Conservation (phyloP, 2,797 vertebrate genomes). For the Kryptopterus vitreolus region DNA sequence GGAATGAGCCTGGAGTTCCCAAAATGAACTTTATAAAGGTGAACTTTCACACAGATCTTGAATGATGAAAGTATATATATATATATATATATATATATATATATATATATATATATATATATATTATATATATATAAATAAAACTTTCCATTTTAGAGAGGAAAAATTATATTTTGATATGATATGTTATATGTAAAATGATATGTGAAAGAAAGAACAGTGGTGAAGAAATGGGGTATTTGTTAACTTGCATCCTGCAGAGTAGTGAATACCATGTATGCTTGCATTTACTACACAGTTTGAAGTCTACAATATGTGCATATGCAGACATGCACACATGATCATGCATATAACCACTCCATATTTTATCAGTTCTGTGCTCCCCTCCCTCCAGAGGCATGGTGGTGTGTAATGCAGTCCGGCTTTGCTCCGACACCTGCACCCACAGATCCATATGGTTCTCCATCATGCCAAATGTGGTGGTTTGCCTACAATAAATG, state of each 20-base stretch:
- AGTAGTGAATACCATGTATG: background rate
- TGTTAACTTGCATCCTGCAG: background rate
- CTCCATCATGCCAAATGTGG: background rate
- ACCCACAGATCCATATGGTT: background rate
- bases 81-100: too few species aligned
- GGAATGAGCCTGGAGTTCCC: slow-evolving; percentile 53
- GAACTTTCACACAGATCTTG: slow-evolving; percentile 3
- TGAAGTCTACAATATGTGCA: background rate
- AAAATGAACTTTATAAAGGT: slow-evolving; percentile 67
- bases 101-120: too few species aligned
- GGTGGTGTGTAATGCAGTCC: background rate
- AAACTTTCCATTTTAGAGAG: too few species aligned
- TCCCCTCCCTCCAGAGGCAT: background rate
- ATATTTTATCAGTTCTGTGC: too few species aligned
- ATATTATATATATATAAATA: too few species aligned
- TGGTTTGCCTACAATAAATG: background rate
- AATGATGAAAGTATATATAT: too few species aligned
- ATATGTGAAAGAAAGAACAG: background rate
- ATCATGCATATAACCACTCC: background rate
- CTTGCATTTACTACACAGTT: background rate
- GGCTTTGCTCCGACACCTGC: background rate
- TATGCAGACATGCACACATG: background rate
- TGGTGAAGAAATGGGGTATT: background rate
- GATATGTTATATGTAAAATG: too few species aligned
- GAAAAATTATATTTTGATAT: too few species aligned